Conservation (phyloP, 2,888 invertebrate genomes). For the Tipula confusa region DNA sequence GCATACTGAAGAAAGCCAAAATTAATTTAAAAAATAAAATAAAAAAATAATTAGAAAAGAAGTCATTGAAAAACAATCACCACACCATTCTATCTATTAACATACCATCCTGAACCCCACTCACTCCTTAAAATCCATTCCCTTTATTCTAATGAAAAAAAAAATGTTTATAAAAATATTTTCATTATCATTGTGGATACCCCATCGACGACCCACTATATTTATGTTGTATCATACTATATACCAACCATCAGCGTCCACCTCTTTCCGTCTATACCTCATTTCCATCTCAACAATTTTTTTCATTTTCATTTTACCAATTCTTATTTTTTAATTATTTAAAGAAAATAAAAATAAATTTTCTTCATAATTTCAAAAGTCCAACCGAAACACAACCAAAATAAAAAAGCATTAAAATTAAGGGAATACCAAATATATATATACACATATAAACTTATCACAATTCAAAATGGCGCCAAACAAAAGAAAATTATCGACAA, state of each 20-base stretch:
- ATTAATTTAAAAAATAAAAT: neutral
- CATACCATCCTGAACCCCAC: neutral
- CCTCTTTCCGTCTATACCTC: constrained; percentile 3
- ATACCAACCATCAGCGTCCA: neutral
- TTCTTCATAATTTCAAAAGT: constrained; percentile 1
- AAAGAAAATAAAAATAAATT: neutral
- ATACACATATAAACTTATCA: constrained; percentile 21
- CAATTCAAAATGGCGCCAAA: constrained; percentile 25
- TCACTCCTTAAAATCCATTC: neutral
- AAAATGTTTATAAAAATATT: neutral
- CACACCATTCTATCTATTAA: constrained; percentile 6
- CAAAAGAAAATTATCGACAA: constrained; percentile 25
- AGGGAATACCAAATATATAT: neutral
- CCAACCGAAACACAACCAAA: constrained; percentile 25
- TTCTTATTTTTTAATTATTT: constrained; percentile 14
- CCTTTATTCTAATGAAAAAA: constrained; percentile 4
- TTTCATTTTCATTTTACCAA: neutral
- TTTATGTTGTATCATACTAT: neutral
- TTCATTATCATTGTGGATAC: constrained; percentile 1
- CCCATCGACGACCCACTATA: neutral
- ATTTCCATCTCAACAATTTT: constrained; percentile 14
- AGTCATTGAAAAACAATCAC: constrained; percentile 25
- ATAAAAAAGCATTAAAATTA: constrained; percentile 16
- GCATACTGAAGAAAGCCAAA: neutral
- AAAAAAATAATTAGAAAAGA: neutral